Conservation (phyloP, 2,888 invertebrate genomes). For the Boloria selene region DNA sequence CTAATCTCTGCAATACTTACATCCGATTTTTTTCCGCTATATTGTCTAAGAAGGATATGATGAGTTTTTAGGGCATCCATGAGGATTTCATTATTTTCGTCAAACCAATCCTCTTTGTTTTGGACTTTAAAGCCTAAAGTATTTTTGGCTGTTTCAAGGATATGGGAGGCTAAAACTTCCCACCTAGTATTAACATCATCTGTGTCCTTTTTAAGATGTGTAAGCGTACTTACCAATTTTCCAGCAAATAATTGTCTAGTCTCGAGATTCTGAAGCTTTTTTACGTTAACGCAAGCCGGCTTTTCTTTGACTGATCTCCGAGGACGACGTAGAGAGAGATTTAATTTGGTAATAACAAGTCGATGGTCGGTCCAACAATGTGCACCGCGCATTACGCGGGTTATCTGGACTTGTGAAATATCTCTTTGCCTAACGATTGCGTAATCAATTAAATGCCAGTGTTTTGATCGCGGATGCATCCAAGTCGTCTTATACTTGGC, state of each 20-base stretch:
- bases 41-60: constrained; percentile 5
- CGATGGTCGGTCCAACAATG: constrained; percentile 42
- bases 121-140: constrained; percentile 18
- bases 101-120: constrained; percentile 30
- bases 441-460: constrained; percentile 44
- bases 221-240: constrained; percentile 1
- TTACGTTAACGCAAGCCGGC: constrained; percentile 8
- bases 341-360: constrained; percentile 37
- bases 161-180: constrained; percentile 13
- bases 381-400: constrained; percentile 44
- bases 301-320: constrained; percentile 16
- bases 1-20: constrained; percentile 4
- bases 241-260: constrained; percentile 5
- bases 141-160: constrained; percentile 12
- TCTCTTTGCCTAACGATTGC: constrained; percentile 37
- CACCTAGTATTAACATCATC: constrained; percentile 16
- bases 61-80: constrained; percentile 19
- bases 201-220: background rate
- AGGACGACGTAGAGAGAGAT: constrained; percentile 21
- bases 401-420: constrained; percentile 39
- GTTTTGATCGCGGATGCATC: constrained; percentile 47
- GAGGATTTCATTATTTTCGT: constrained; percentile 27
- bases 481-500: constrained; percentile 45
- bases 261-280: constrained; percentile 8
- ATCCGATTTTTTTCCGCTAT: background rate